Base-by-base conservation (phyloP, 2,113 vertebrate species). In the Mixornis gularis region DNA sequence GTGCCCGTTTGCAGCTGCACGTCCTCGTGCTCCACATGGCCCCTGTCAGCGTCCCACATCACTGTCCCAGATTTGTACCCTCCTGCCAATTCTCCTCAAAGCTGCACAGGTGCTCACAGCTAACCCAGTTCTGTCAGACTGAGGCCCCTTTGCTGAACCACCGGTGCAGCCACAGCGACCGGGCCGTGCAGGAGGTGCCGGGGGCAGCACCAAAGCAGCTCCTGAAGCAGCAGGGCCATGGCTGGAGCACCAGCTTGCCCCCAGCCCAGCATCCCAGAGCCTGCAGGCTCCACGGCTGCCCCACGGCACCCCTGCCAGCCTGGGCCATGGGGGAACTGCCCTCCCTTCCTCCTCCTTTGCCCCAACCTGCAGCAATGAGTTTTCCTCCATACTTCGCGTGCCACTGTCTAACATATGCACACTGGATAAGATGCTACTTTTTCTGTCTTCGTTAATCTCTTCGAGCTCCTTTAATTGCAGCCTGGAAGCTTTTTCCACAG, bases 201-300 rank as follows among this genome's bases (percentile, higher is more conserved):
- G 40, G 4, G 4, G 6, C 7, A 9, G 40, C 26, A 8, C 6
- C 46, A 4, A 5, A 19, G 8, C 3, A 3, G 44, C 20, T 36
- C 26, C 24, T 0, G 27, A 13, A 19, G 55, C 65, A 58, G 64
- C 46, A n/a, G 0, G 3, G 13, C 32, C 3, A 0, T 0, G 44
- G 81, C 53, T 7, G 8, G 19, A 65, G 64, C 49, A 13, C 29
- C 27, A 14, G 3, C 7, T 34, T 24, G 48, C 34, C 71, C 46
- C 7, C 1, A 52, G 8, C 34, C 1, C 1, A 1, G 51, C 5
- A 56, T 7, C 26, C 17, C 63, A 34, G 20, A 12, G 16, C 27
- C 70, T 60, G 63, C 40, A 22, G 53, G 26, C 59, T 27, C 15
- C 6, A 2, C 6, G 13, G 17, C 62, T 60, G 32, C 16, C 43